A percentile compares a stretch with the other conserved stretches of the same genome.
phyloP scores from a whole-genome alignment of 1,140 invertebrate species.

The Artemia franciscana region DNA sequence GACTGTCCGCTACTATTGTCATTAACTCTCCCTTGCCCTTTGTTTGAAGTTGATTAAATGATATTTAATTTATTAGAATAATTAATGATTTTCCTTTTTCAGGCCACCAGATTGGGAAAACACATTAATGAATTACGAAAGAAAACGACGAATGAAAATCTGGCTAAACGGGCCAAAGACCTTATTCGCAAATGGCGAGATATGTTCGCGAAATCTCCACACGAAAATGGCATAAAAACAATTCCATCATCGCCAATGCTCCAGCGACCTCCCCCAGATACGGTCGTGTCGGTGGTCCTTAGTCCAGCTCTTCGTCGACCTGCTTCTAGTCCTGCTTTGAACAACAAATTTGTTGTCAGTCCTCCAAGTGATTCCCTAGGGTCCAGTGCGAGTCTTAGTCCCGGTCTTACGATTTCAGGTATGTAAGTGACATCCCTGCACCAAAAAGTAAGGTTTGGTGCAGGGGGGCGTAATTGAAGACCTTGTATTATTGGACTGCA shows the following conservation, averaged over 20 bases:
- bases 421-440: background rate
- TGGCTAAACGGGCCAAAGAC: conserved; percentile 69
- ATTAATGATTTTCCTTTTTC: conserved; percentile 16
- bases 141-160: conserved; percentile 50
- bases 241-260: conserved; percentile 12
- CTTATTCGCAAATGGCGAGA: conserved; percentile 73
- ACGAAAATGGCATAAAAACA: conserved; percentile 6
- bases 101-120: conserved; percentile 70
- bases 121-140: conserved; percentile 71
- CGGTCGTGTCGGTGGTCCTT: conserved; percentile 2
- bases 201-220: conserved; percentile 26
- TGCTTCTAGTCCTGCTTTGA: conserved; percentile 4
- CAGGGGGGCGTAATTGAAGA: too few species aligned
- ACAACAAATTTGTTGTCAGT: background rate
- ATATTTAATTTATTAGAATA: background rate
- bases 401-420: conserved; percentile 11
- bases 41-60: conserved; percentile 5
- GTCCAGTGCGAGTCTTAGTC: conserved; percentile 17
- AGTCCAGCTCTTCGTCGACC: conserved; percentile 6
- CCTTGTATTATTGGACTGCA: too few species aligned
- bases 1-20: too few species aligned
- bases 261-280: conserved; percentile 14
- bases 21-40: conserved; percentile 1
- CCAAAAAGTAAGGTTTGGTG: too few species aligned
- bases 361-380: conserved; percentile 11